Evolutionary conservation across 2,888 invertebrate species (phyloP).

Genomic region (Lasioglossum figueresi): DNA sequence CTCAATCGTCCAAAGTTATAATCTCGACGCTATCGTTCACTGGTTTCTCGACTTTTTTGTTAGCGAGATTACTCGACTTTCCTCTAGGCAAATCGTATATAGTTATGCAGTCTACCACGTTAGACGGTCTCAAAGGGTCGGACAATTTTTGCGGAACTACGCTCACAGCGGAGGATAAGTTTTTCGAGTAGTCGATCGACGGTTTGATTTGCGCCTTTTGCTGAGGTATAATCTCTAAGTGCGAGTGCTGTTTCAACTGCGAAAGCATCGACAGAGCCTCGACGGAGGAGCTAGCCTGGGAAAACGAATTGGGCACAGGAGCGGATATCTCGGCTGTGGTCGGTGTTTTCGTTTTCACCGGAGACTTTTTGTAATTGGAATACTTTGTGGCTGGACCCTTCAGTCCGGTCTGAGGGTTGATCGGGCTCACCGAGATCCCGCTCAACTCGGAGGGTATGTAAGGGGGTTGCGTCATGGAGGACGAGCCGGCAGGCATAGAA

Average conservation of each 20-base stretch:
- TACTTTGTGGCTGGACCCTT: constrained; percentile 58
- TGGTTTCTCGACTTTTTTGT: constrained; percentile 73
- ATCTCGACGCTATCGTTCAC: constrained; percentile 79
- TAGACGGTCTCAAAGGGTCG: constrained; percentile 68
- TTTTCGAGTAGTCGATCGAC: constrained; percentile 74
- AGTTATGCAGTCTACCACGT: constrained; percentile 69
- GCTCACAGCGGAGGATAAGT: constrained; percentile 70
- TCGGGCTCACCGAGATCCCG: constrained; percentile 78
- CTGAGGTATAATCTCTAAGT: constrained; percentile 81
- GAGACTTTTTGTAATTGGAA: constrained; percentile 61
- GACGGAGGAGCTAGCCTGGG: constrained; percentile 65
- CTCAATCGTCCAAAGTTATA: constrained; percentile 81
- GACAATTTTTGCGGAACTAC: constrained; percentile 73
- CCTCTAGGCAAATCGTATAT: constrained; percentile 75
- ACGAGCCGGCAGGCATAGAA: constrained; percentile 61
- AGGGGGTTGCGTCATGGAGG: constrained; percentile 66
- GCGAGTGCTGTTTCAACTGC: constrained; percentile 81
- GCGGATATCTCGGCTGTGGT: constrained; percentile 45
- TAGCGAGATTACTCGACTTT: constrained; percentile 58
- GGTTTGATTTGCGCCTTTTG: constrained; percentile 74
- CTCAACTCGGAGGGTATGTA: constrained; percentile 75
- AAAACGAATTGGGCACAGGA: constrained; percentile 59
- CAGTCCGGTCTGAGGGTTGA: constrained; percentile 47
- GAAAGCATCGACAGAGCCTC: constrained; percentile 77
- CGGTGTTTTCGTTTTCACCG: constrained; percentile 64